phyloP scores from a whole-genome alignment of 2,888 invertebrate genomes.

The Leucania comma region DNA sequence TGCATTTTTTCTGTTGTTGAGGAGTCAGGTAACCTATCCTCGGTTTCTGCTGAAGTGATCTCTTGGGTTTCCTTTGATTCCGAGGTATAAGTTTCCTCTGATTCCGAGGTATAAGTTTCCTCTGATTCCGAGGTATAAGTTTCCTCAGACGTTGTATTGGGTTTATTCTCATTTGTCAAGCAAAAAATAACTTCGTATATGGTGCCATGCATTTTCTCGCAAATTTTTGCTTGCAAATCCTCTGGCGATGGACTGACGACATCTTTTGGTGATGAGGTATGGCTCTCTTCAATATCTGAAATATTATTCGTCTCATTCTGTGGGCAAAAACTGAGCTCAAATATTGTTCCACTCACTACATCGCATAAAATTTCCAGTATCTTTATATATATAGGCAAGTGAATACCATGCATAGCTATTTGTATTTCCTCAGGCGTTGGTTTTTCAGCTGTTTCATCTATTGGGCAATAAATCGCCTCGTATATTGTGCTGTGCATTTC shows the following conservation, averaged over 20 bases:
- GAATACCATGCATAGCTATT: not conserved
- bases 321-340: not conserved
- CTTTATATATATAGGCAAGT: conserved; percentile 5
- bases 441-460: not conserved
- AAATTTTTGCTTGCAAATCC: not conserved
- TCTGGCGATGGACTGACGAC: not conserved
- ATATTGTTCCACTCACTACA: conserved; percentile 6
- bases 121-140: not conserved
- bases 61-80: too few species aligned
- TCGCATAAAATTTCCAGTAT: conserved; percentile 7
- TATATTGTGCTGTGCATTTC: conserved; percentile 19
- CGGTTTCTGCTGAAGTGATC: too few species aligned
- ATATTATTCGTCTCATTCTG: not conserved
- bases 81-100: too few species aligned
- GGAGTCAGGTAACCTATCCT: too few species aligned
- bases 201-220: not conserved
- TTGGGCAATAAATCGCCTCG: conserved; percentile 16
- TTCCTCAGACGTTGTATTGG: not conserved
- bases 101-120: too few species aligned
- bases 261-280: not conserved
- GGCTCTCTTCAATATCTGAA: too few species aligned
- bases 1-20: not conserved
- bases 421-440: not conserved
- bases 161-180: not conserved
- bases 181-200: conserved; percentile 10